Percentiles rank a stretch among this genome's conserved stretches.
These are phyloP conservation scores for Rugalucina vietnamica DNA, from an alignment of 2,888 invertebrate species.

Conservation along the genomic window DNA sequence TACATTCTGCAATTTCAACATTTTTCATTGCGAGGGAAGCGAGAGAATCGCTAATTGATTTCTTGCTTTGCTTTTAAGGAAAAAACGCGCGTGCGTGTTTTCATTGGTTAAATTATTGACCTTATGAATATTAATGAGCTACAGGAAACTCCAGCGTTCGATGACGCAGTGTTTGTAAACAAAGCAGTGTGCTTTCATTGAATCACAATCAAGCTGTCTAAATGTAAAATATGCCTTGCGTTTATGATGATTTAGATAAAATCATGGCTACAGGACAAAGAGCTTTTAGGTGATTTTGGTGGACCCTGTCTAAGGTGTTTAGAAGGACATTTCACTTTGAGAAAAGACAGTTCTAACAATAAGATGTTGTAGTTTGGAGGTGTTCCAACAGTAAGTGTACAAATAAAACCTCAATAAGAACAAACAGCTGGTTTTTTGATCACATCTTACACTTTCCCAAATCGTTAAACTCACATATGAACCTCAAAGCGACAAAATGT, in stretches of 20 bases:
- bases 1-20: not conserved
- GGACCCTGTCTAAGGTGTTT: not conserved
- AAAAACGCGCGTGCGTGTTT: not conserved
- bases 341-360: not conserved
- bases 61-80: not conserved
- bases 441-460: not conserved
- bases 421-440: not conserved
- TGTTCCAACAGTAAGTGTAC: not conserved
- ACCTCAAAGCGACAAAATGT: no score
- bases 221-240: not conserved
- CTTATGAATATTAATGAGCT: not conserved
- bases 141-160: not conserved
- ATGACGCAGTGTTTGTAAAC: not conserved
- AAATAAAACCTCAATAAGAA: not conserved
- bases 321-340: not conserved
- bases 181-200: not conserved
- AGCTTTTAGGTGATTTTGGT: not conserved
- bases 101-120: not conserved
- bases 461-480: not conserved
- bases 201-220: not conserved
- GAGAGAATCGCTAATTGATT: not conserved
- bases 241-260: not conserved
- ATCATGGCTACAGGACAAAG: not conserved
- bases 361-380: not conserved
- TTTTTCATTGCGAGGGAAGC: not conserved